phyloP scores from a whole-genome alignment of 2,113 vertebrate species.

The Eidolon helvum region DNA sequence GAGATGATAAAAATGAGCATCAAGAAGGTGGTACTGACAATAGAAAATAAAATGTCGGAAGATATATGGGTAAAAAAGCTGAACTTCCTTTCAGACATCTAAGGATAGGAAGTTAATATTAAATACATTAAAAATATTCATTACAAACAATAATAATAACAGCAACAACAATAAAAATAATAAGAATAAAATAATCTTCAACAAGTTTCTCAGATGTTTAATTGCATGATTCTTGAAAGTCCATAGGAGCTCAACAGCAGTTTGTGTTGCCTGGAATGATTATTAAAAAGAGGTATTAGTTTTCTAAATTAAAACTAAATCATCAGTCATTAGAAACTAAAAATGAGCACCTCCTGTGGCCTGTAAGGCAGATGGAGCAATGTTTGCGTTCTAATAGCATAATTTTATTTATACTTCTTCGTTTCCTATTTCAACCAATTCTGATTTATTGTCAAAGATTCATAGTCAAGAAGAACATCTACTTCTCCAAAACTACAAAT shows the following conservation, averaged over 20 bases:
- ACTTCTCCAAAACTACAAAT: background rate
- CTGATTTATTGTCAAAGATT: background rate
- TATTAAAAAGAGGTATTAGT: slow-evolving; percentile 19
- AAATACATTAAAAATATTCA: slow-evolving; percentile 33
- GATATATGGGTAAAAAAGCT: background rate
- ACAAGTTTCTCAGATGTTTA: background rate
- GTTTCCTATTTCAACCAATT: background rate
- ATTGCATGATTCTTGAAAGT: slow-evolving; percentile 39
- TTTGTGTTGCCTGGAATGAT: slow-evolving; percentile 68
- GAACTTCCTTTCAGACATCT: background rate
- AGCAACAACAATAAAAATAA: background rate
- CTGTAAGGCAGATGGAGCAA: background rate
- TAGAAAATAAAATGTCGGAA: background rate
- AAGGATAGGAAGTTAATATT: slow-evolving; percentile 19
- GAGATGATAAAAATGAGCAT: background rate
- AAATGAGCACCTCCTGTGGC: background rate
- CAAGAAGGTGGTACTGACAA: background rate
- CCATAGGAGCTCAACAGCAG: slow-evolving; percentile 52
- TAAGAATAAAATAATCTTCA: slow-evolving; percentile 36
- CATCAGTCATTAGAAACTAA: background rate
- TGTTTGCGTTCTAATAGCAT: background rate
- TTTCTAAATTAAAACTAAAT: background rate
- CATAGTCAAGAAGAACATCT: background rate
- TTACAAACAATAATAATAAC: background rate
- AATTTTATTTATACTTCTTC: background rate